Conservation (phyloP, 2,113 vertebrate species). For the Physeter macrocephalus region DNA sequence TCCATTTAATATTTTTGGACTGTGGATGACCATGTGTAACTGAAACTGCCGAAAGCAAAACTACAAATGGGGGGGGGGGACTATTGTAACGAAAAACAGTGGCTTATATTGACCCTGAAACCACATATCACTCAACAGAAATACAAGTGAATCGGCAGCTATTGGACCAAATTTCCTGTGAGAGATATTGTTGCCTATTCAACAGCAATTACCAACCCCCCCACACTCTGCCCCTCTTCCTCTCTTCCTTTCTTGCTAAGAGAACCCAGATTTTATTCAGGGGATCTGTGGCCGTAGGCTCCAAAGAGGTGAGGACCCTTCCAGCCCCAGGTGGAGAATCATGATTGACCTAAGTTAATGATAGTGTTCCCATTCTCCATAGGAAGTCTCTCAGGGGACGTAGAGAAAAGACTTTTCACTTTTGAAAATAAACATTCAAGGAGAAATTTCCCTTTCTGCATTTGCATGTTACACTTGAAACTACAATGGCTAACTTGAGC, state of each 20-base stretch:
- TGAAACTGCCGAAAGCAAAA: background rate
- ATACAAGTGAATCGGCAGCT: background rate
- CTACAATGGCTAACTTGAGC: background rate
- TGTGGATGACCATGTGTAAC: background rate
- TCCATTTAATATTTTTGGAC: background rate
- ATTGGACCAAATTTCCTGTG: background rate
- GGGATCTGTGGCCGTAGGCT: background rate
- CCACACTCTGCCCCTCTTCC: background rate
- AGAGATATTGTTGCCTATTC: background rate
- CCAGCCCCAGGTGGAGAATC: background rate
- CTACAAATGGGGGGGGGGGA: background rate
- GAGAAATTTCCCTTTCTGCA: background rate
- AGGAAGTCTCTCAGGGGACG: background rate
- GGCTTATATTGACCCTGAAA: background rate
- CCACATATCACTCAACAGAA: background rate
- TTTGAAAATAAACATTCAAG: background rate
- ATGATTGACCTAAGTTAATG: background rate
- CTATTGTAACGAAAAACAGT: background rate
- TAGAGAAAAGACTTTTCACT: background rate
- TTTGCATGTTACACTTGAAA: background rate
- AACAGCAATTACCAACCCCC: background rate
- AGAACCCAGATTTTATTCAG: background rate
- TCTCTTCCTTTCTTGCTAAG: background rate
- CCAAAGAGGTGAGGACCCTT: background rate
- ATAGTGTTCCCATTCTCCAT: background rate